Evolutionary conservation across 2,797 vertebrate species (phyloP).

Genomic region (Molossus molossus): DNA sequence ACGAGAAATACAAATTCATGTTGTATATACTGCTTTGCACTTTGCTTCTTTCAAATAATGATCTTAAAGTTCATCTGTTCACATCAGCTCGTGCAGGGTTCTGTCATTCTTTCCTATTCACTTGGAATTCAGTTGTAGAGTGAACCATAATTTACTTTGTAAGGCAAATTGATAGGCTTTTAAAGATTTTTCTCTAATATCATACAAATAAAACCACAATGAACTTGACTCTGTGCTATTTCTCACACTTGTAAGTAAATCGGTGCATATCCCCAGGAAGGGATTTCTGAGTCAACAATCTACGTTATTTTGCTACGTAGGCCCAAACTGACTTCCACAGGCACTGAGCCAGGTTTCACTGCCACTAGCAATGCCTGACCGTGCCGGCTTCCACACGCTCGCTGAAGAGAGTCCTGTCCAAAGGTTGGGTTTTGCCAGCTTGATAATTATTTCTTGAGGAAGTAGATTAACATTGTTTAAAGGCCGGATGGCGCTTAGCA

Average conservation of each 20-base stretch:
- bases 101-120: background rate
- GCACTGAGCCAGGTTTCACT: background rate
- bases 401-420: background rate
- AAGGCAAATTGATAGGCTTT: background rate
- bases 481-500: background rate
- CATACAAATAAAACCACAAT: constrained; percentile 29
- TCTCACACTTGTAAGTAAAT: background rate
- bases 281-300: background rate
- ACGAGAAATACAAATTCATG: background rate
- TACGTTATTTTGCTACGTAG: background rate
- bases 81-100: background rate
- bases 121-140: background rate
- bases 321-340: background rate
- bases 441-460: constrained; percentile 33
- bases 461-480: background rate
- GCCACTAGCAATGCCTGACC: background rate
- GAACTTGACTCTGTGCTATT: constrained; percentile 13
- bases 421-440: background rate
- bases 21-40: background rate
- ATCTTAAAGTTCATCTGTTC: background rate
- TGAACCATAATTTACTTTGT: background rate
- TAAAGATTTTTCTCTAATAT: background rate
- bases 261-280: background rate
- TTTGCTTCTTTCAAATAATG: background rate
- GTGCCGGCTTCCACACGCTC: background rate